Percentiles rank a stretch among this genome's conserved stretches.
Conservation (phyloP, 2,113 vertebrate genomes). For the Petrocephalus microphthalmus region DNA sequence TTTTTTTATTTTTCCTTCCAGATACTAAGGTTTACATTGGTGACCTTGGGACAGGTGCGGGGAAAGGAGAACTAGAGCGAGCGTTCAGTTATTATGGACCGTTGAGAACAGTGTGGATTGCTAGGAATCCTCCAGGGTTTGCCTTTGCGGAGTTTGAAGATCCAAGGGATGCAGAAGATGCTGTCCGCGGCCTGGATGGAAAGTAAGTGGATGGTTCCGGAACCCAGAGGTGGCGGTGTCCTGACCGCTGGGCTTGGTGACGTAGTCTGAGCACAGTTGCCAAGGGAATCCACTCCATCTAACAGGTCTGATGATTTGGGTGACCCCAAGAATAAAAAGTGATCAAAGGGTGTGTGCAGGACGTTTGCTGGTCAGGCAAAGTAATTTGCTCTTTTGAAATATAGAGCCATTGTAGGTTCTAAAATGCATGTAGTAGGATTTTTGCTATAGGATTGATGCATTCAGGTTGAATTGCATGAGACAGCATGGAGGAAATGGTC, state of each 20-base stretch:
- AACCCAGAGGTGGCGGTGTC: not conserved
- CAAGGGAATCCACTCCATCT: not conserved
- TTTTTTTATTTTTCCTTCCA: conserved; percentile 42
- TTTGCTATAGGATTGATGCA: not conserved
- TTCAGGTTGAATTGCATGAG: not conserved
- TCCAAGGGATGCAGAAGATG: conserved; percentile 72
- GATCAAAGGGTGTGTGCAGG: not conserved
- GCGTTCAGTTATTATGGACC: conserved; percentile 82
- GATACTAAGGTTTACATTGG: conserved; percentile 83
- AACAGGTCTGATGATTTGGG: not conserved
- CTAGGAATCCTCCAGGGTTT: conserved; percentile 81
- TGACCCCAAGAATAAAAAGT: not conserved
- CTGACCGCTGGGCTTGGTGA: not conserved
- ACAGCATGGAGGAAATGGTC: not conserved
- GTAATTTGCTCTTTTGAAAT: conserved; percentile 32
- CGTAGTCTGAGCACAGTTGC: not conserved
- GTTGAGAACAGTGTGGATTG: conserved; percentile 80
- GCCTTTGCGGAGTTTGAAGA: conserved; percentile 79
- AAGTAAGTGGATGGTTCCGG: conserved; percentile 59
- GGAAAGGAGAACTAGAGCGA: conserved; percentile 79
- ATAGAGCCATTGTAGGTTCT: not conserved
- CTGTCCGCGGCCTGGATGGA: conserved; percentile 71
- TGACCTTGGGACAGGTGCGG: conserved; percentile 78
- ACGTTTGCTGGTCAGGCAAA: not conserved
- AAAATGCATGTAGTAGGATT: not conserved